These are phyloP conservation scores for Anolis sagrei DNA, from an alignment of 2,113 vertebrate genomes.

Conservation along the genomic window DNA sequence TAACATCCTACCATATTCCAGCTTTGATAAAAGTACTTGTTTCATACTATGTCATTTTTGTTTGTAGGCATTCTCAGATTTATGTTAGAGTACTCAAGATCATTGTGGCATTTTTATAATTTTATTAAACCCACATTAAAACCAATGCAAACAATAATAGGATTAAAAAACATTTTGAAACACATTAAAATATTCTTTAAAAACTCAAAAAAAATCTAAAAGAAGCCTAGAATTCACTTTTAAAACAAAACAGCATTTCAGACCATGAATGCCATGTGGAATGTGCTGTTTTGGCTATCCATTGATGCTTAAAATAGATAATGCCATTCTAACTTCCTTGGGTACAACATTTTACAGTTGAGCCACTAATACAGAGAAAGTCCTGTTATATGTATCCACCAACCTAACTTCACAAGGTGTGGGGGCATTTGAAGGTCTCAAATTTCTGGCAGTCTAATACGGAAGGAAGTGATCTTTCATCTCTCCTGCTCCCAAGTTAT, in stretches of 20 bases:
- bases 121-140: too few species aligned
- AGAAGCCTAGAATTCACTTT: too few species aligned
- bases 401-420: not conserved
- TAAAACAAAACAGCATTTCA: too few species aligned
- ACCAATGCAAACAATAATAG: too few species aligned
- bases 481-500: not conserved
- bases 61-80: not conserved
- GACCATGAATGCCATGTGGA: too few species aligned
- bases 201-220: too few species aligned
- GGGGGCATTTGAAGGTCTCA: not conserved
- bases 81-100: not conserved
- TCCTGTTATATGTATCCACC: not conserved
- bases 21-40: not conserved
- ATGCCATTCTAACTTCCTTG: not conserved
- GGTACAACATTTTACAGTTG: not conserved
- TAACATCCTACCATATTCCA: not conserved
- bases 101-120: too few species aligned
- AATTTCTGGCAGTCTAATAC: not conserved
- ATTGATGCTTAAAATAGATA: not conserved
- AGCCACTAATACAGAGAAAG: not conserved
- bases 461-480: not conserved
- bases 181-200: too few species aligned
- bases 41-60: not conserved
- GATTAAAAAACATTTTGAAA: too few species aligned
- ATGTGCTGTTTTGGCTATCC: not conserved